Percentiles rank a stretch among this genome's conserved stretches.
These are phyloP conservation scores for Melieria crassipennis DNA, from an alignment of 2,888 invertebrate species.

Conservation along the genomic window DNA sequence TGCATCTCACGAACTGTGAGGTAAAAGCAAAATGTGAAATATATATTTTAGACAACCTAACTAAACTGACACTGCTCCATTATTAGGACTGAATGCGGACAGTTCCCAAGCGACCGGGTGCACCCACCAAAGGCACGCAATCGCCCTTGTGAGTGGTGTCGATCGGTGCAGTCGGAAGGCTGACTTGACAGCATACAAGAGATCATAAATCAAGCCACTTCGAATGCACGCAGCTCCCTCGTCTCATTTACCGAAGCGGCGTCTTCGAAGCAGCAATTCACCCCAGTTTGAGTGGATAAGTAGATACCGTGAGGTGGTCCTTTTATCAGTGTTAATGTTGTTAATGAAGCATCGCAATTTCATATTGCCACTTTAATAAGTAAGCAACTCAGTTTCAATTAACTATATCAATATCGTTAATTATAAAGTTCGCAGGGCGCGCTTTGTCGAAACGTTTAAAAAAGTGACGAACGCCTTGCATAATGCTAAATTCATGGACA, in stretches of 20 bases:
- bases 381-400: constrained; percentile 41
- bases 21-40: constrained; percentile 14
- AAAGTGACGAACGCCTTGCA: constrained; percentile 5
- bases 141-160: constrained; percentile 6
- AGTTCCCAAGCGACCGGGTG: constrained; percentile 41
- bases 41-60: no score
- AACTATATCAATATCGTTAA: constrained; percentile 23
- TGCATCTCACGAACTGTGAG: background rate
- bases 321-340: constrained; percentile 60
- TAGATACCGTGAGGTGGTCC: constrained; percentile 46
- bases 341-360: constrained; percentile 63
- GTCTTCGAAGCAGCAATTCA: no score
- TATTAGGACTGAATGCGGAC: background rate
- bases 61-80: no score
- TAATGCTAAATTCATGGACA: constrained; percentile 2
- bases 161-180: background rate
- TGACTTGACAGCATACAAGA: constrained; percentile 48
- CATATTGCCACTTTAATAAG: constrained; percentile 48
- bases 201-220: constrained; percentile 56
- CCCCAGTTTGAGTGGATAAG: no score
- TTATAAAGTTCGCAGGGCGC: background rate
- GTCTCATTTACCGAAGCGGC: no score
- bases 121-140: constrained; percentile 51
- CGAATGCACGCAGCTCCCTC: constrained; percentile 3
- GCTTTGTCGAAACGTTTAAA: background rate